Percentiles rank a stretch among this genome's conserved stretches.
phyloP scores from a whole-genome alignment of 1,140 invertebrate genomes.

The Drosophila ercepeae region DNA sequence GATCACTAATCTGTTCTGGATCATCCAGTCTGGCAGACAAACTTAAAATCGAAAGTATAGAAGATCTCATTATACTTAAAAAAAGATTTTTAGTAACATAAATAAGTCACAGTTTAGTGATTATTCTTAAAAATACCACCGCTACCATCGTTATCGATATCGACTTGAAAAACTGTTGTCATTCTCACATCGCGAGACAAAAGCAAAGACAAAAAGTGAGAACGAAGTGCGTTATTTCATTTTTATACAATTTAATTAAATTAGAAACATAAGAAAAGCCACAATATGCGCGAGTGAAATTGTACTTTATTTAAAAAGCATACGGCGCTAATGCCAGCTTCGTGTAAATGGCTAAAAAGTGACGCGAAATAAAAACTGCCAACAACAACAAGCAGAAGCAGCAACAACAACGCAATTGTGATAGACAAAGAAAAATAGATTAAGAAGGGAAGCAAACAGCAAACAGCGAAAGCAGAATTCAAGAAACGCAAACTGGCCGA shows the following conservation, averaged over 20 bases:
- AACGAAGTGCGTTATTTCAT: slow-evolving; percentile 79
- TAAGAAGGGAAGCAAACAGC: slow-evolving; percentile 59
- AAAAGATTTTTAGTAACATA: no score
- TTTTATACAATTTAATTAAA: slow-evolving; percentile 76
- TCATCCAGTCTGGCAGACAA: no score
- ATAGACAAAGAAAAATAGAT: slow-evolving; percentile 83
- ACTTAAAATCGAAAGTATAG: no score
- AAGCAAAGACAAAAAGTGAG: slow-evolving; percentile 55
- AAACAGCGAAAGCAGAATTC: slow-evolving; percentile 44
- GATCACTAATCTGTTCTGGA: no score
- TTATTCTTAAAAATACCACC: not conserved
- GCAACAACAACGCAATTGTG: slow-evolving; percentile 81
- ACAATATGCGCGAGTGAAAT: slow-evolving; percentile 73
- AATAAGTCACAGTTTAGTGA: slow-evolving; percentile 6
- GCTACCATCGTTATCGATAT: slow-evolving; percentile 17
- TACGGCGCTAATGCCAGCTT: slow-evolving; percentile 29
- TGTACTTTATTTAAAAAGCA: slow-evolving; percentile 43
- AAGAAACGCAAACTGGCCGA: slow-evolving; percentile 44
- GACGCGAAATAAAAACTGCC: slow-evolving; percentile 67
- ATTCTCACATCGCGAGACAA: slow-evolving; percentile 53
- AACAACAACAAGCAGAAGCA: slow-evolving; percentile 67
- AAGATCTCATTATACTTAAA: no score
- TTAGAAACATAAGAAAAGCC: slow-evolving; percentile 69
- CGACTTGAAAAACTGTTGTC: slow-evolving; percentile 54
- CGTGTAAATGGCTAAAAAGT: slow-evolving; percentile 68